Conservation (phyloP, 2,888 invertebrate genomes). For the Acleris literana region DNA sequence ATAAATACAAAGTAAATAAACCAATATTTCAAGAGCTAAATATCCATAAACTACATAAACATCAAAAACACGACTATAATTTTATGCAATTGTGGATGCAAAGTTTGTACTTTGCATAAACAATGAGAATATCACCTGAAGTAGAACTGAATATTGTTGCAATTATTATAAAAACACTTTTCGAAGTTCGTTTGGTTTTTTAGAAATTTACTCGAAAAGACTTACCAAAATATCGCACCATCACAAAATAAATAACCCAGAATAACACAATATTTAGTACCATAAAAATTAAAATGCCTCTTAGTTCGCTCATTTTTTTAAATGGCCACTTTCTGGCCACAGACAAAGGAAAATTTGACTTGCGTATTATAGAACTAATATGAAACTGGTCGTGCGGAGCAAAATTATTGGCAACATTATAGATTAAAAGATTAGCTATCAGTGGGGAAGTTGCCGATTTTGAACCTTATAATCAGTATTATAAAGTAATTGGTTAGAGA, state of each 20-base stretch:
- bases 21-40: no score
- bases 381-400: slow-evolving; percentile 45
- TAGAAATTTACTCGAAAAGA: slow-evolving; percentile 24
- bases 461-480: background rate
- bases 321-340: slow-evolving; percentile 1
- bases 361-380: slow-evolving; percentile 33
- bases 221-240: slow-evolving; percentile 66
- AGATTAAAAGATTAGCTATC: slow-evolving; percentile 18
- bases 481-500: background rate
- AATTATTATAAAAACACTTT: no score
- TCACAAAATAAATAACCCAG: slow-evolving; percentile 59
- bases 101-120: no score
- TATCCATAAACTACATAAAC: no score
- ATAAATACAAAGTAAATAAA: no score
- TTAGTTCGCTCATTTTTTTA: slow-evolving; percentile 45
- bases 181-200: no score
- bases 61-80: no score
- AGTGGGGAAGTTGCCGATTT: background rate
- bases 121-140: no score
- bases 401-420: slow-evolving; percentile 38
- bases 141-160: no score
- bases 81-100: no score
- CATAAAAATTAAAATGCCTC: slow-evolving; percentile 58
- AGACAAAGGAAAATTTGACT: slow-evolving; percentile 24
- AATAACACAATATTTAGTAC: slow-evolving; percentile 59